phyloP scores from a whole-genome alignment of 2,888 invertebrate genomes.

The Ochropleura leucogaster region DNA sequence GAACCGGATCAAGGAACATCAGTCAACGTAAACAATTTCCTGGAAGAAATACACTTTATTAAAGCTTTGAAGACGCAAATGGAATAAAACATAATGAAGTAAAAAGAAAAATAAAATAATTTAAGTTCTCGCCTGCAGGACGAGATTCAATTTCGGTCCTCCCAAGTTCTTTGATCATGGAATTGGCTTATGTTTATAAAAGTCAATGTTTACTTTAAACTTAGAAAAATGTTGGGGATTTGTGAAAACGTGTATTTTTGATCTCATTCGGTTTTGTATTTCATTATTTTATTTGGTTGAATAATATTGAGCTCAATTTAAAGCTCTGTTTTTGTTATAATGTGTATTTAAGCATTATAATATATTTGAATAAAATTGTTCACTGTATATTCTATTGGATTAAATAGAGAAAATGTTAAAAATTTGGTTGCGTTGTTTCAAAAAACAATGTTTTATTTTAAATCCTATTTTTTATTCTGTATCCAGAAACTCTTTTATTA shows the following conservation, averaged over 20 bases:
- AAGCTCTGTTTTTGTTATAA: background rate
- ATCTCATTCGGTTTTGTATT: constrained; percentile 13
- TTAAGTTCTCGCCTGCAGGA: constrained; percentile 64
- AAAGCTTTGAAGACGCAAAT: constrained; percentile 73
- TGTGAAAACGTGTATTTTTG: constrained; percentile 14
- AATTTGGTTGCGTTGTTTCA: background rate
- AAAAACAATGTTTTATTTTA: background rate
- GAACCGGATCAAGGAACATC: constrained; percentile 46
- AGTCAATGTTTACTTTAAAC: constrained; percentile 40
- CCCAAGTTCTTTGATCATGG: constrained; percentile 74
- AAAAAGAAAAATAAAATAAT: constrained; percentile 67
- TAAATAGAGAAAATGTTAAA: background rate
- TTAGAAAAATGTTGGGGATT: background rate
- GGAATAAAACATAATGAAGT: constrained; percentile 79
- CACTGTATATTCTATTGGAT: background rate
- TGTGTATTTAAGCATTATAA: background rate
- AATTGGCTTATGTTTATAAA: constrained; percentile 70
- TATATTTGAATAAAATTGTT: background rate
- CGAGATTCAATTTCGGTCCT: constrained; percentile 70
- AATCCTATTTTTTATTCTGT: too few species aligned
- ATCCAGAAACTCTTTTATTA: too few species aligned
- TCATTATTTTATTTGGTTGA: background rate
- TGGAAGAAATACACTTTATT: constrained; percentile 64
- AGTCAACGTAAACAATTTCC: constrained; percentile 70
- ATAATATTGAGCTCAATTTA: background rate